Conservation (phyloP, 2,888 invertebrate genomes). For the Ethmia dodecea region DNA sequence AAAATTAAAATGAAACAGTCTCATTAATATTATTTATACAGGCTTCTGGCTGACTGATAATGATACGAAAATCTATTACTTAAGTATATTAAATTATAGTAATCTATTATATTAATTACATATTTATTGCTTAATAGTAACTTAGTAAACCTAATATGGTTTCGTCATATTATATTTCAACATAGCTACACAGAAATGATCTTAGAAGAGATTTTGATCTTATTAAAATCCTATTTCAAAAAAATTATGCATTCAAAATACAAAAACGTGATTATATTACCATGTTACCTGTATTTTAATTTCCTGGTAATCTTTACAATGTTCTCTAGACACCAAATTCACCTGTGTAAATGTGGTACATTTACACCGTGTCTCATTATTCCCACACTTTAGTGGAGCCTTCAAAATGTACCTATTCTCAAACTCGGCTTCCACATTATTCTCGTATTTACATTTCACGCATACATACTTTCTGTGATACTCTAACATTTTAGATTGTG, state of each 20-base stretch:
- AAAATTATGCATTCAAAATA: too few species aligned
- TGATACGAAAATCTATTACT: too few species aligned
- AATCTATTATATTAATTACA: too few species aligned
- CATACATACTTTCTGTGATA: constrained; percentile 85
- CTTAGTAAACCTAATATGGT: too few species aligned
- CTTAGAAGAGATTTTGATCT: too few species aligned
- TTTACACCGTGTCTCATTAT: constrained; percentile 72
- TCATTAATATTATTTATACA: too few species aligned
- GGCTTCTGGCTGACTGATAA: too few species aligned
- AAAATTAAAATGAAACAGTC: constrained; percentile 24
- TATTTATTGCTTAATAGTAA: too few species aligned
- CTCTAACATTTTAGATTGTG: constrained; percentile 86
- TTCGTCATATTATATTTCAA: too few species aligned
- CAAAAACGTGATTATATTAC: neutral
- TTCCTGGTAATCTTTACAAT: constrained; percentile 90
- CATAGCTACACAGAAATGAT: too few species aligned
- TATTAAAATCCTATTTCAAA: too few species aligned
- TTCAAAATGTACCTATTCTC: constrained; percentile 79
- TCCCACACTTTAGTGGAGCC: constrained; percentile 74
- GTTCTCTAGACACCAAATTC: constrained; percentile 75
- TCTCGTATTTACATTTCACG: constrained; percentile 84
- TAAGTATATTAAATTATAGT: too few species aligned
- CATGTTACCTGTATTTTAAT: constrained; percentile 84
- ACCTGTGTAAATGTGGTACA: constrained; percentile 74
- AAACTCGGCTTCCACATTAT: constrained; percentile 82